Conservation (phyloP, 2,888 invertebrate species). For the Temnothorax rugatulus region DNA sequence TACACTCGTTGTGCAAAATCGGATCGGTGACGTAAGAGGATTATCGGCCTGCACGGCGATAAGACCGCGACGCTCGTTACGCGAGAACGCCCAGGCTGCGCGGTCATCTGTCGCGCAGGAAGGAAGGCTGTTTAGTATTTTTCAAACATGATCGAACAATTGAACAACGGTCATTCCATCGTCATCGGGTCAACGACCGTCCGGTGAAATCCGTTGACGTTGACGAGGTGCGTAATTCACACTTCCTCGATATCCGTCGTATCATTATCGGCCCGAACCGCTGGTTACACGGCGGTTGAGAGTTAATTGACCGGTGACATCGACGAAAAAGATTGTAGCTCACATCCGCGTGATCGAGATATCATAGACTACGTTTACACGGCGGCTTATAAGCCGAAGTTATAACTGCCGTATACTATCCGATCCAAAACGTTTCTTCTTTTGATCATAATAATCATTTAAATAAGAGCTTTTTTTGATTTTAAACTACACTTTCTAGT, state of each 20-base stretch:
- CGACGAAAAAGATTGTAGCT: neutral
- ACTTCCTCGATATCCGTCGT: constrained; percentile 12
- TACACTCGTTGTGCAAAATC: constrained; percentile 11
- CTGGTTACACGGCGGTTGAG: neutral
- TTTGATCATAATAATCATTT: too few species aligned
- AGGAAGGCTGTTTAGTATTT: neutral
- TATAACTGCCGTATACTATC: too few species aligned
- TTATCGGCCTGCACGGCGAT: neutral
- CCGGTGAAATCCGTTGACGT: constrained; percentile 32
- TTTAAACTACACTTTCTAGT: too few species aligned
- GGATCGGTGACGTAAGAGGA: constrained; percentile 13
- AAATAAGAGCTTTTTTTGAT: too few species aligned
- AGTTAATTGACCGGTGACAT: constrained; percentile 24
- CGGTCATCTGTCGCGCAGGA: neutral
- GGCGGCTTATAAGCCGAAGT: too few species aligned
- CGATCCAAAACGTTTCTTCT: too few species aligned
- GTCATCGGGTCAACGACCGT: constrained; percentile 20
- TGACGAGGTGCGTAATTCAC: constrained; percentile 27
- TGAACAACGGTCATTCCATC: neutral
- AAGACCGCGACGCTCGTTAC: neutral
- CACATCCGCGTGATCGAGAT: constrained; percentile 3
- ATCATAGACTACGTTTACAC: too few species aligned
- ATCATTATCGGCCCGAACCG: constrained; percentile 8
- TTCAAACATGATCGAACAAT: neutral
- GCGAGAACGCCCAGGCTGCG: neutral